Evolutionary conservation across 2,888 invertebrate species (phyloP).

Genomic region (Thyatira batis): DNA sequence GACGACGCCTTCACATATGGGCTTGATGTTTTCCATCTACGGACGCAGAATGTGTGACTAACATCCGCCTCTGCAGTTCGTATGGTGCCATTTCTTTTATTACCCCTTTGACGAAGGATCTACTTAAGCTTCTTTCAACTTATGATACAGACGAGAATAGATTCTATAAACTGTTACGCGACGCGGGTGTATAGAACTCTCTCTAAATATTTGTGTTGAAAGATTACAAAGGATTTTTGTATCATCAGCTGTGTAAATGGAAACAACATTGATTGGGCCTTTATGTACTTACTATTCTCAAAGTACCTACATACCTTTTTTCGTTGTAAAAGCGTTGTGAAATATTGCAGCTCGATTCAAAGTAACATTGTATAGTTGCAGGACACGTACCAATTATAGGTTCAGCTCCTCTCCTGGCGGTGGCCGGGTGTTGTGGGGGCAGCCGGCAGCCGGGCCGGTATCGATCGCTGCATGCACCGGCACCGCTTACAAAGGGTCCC

Average conservation of each 20-base stretch:
- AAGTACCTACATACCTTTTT: not conserved
- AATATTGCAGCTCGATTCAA: not conserved
- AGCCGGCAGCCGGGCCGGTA: constrained; percentile 35
- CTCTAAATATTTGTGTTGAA: not conserved
- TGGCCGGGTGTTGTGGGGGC: constrained; percentile 13
- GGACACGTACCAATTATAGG: not conserved
- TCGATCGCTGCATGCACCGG: constrained; percentile 48
- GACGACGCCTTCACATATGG: not conserved
- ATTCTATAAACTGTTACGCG: no score
- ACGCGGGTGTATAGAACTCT: not conserved
- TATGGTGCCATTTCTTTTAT: constrained; percentile 2
- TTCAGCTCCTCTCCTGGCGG: not conserved
- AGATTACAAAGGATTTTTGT: no score
- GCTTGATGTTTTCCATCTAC: not conserved
- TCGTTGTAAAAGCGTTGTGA: not conserved
- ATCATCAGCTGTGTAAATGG: no score
- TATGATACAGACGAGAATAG: no score
- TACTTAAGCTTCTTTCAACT: no score
- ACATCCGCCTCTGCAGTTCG: constrained; percentile 1
- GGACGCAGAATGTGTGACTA: not conserved
- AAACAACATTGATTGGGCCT: no score
- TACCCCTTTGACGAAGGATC: not conserved
- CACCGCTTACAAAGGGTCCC: constrained; percentile 49
- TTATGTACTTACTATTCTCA: not conserved
- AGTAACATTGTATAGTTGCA: not conserved